Conservation (phyloP, 1,140 invertebrate species). For the Magallana gigas region DNA sequence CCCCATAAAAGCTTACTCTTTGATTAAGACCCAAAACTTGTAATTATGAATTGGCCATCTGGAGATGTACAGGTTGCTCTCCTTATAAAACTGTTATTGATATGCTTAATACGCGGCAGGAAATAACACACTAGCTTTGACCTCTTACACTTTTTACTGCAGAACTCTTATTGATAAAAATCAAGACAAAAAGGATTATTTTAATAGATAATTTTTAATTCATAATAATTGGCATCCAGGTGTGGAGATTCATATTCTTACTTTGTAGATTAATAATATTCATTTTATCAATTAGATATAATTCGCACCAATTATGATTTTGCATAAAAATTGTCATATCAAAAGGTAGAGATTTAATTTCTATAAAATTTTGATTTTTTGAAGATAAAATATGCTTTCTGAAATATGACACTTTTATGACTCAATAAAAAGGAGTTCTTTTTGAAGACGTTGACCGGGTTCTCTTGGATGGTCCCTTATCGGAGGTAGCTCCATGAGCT, state of each 20-base stretch:
- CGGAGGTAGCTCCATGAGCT: background rate
- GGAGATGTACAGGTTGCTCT: constrained; percentile 10
- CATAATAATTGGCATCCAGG: constrained; percentile 2
- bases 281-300: background rate
- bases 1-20: background rate
- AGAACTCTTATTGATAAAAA: background rate
- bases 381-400: too few species aligned
- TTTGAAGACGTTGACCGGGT: background rate
- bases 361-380: background rate
- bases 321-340: background rate
- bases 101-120: background rate
- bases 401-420: background rate
- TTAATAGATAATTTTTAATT: constrained; percentile 1
- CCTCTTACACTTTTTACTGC: background rate
- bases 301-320: background rate
- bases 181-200: background rate
- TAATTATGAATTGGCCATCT: background rate
- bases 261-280: constrained; percentile 1
- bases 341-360: background rate
- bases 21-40: background rate
- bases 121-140: background rate
- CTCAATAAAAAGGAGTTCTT: constrained; percentile 1
- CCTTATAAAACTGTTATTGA: background rate
- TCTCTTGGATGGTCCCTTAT: background rate
- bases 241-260: background rate